Conservation (phyloP, 2,113 vertebrate genomes). For the Otus sunia region DNA sequence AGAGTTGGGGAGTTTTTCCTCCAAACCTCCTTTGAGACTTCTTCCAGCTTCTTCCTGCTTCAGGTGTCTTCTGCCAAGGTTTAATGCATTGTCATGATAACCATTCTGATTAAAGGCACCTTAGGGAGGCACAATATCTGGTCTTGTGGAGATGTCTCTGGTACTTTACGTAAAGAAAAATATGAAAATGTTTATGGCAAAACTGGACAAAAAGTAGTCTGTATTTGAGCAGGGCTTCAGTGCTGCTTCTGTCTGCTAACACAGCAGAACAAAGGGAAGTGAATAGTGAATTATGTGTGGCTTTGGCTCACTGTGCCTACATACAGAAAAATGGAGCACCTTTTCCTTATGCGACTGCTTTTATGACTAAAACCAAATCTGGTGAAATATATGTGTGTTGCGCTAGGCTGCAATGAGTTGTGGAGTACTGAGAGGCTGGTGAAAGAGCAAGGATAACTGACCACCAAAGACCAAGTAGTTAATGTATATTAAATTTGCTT, state of each 20-base stretch:
- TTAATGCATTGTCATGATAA: not conserved
- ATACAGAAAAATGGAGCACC: not conserved
- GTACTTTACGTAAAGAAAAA: not conserved
- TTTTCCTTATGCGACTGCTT: not conserved
- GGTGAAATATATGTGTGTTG: not conserved
- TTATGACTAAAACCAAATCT: not conserved
- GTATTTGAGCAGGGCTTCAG: not conserved
- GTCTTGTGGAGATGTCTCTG: not conserved
- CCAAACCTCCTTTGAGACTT: not conserved
- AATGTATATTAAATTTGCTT: not conserved
- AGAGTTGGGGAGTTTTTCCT: not conserved
- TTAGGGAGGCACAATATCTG: not conserved
- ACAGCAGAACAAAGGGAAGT: not conserved
- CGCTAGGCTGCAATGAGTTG: not conserved
- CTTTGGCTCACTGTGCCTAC: not conserved
- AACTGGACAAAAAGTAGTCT: not conserved
- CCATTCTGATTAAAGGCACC: not conserved
- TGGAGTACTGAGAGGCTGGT: not conserved
- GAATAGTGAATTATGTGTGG: not conserved
- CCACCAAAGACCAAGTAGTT: not conserved
- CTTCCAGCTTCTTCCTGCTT: not conserved
- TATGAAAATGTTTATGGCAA: not conserved
- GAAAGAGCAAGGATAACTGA: not conserved
- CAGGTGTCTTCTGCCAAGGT: not conserved
- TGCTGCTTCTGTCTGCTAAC: not conserved